phyloP scores from a whole-genome alignment of 2,113 vertebrate species.

The Chamaetylas fuelleborni region DNA sequence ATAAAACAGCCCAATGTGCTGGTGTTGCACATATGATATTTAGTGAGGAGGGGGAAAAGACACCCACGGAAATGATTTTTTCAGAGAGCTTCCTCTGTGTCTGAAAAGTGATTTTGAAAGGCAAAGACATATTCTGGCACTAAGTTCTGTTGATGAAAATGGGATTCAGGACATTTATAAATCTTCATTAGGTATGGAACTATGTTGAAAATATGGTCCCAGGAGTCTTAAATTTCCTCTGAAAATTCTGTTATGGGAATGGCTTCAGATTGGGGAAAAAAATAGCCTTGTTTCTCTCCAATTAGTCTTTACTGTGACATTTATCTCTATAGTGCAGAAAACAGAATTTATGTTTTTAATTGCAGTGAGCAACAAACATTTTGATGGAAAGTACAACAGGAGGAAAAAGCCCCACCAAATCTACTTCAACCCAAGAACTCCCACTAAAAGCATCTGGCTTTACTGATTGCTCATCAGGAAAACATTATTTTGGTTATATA shows the following conservation, averaged over 20 bases:
- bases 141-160: background rate
- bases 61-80: no score
- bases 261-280: background rate
- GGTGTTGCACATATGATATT: no score
- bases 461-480: background rate
- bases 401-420: background rate
- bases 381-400: background rate
- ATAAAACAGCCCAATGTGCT: constrained; percentile 53
- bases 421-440: background rate
- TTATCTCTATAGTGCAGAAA: background rate
- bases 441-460: background rate
- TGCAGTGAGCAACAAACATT: background rate
- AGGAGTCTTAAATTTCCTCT: background rate
- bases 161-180: background rate
- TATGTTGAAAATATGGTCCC: background rate
- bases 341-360: background rate
- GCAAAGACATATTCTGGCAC: background rate
- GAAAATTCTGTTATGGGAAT: background rate
- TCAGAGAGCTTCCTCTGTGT: no score
- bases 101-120: background rate
- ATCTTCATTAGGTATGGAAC: background rate
- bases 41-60: no score
- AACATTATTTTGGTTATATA: background rate
- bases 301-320: background rate
- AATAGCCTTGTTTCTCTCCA: background rate